Percentiles rank a stretch among this genome's conserved stretches.
Evolutionary conservation across 2,888 invertebrate genomes (phyloP).

Genomic region (Sthenelais limicola): DNA sequence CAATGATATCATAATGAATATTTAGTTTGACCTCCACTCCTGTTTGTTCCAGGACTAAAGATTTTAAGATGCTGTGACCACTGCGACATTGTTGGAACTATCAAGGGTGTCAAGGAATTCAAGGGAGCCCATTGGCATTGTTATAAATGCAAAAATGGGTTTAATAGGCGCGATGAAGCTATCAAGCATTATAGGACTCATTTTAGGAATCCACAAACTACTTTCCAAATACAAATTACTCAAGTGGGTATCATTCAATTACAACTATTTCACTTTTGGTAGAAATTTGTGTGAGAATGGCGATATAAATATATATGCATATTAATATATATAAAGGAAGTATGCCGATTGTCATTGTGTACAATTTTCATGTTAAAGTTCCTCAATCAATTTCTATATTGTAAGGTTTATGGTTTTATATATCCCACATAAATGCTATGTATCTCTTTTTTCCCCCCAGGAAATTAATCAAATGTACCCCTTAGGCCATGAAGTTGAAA

Average conservation of each 20-base stretch:
- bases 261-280: not conserved
- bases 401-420: no score
- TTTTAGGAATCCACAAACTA: slow-evolving; percentile 71
- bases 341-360: not conserved
- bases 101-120: slow-evolving; percentile 71
- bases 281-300: not conserved
- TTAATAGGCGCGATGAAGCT: slow-evolving; percentile 71
- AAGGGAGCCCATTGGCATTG: slow-evolving; percentile 73
- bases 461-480: slow-evolving; percentile 42
- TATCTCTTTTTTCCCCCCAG: no score
- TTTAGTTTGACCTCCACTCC: no score
- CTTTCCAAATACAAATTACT: slow-evolving; percentile 71
- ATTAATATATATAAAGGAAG: not conserved
- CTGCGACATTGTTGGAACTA: slow-evolving; percentile 72
- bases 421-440: no score
- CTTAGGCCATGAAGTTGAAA: slow-evolving; percentile 21
- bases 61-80: slow-evolving; percentile 70
- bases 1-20: no score
- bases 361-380: no score
- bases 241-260: no score
- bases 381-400: no score
- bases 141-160: slow-evolving; percentile 71
- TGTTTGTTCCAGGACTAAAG: slow-evolving; percentile 63
- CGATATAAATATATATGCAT: not conserved
- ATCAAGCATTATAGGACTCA: slow-evolving; percentile 72